Base-by-base conservation (phyloP, 2,113 vertebrate genomes). In the Odocoileus hemionus region DNA sequence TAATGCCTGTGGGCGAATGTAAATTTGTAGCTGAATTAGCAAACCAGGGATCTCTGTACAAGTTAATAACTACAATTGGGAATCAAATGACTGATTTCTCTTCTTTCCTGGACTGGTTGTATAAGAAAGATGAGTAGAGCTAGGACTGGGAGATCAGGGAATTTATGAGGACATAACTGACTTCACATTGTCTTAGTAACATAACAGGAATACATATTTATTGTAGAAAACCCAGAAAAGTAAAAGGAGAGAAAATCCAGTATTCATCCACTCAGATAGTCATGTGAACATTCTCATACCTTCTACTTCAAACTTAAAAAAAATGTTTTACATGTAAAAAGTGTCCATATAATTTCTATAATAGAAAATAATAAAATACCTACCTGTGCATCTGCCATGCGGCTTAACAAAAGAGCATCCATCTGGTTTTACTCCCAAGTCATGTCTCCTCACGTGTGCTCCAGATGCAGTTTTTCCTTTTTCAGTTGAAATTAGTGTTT, bases 11-110 rank as follows among this genome's bases (percentile, higher is more conserved):
- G 95, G 96, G 95, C 88, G 96, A 93, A 97, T 97, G 96, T 97
- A 95, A 98, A 97, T 96, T 94, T 83, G 90, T 64, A 96, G 94
- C 91, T 96, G 97, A 98, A 97, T 98, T 97, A 97, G 95, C 90
- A 96, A 97, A 87, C 54, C 7, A 9, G 88, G 70, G 52, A 92
- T 95, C 86, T 96, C 86, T 87, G 17, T 60, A 16, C 88, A 95
- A 89, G 39, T 97, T 97, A 97, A 96, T 97, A 96, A 86, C 94
- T 93, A 93, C 97, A 85, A 80, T 3, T 45, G 96, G 97, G 97
- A 98, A 96, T 97, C 78, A 26, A 55, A 21, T 54, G 58, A 36
- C 89, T 86, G 95, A 95, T 96, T 94, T 91, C 55, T 82, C 21
- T 89, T 16, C 55, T 89, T 86, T 89, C 70, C 91, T 95, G n/a